These are phyloP conservation scores for Petrolisthes manimaculis DNA, from an alignment of 2,888 invertebrate genomes.

Conservation along the genomic window DNA sequence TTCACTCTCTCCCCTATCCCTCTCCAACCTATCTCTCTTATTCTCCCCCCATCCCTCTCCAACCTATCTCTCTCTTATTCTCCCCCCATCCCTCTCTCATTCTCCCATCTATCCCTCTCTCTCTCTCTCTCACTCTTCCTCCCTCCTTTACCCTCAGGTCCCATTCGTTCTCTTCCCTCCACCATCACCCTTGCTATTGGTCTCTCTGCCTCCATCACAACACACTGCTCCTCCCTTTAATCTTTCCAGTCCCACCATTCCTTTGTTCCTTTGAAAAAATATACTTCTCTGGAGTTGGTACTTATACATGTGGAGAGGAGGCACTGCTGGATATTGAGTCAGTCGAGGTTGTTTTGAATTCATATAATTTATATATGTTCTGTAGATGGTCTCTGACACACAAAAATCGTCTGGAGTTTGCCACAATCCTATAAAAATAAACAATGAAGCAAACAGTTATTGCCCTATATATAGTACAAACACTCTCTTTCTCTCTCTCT, in stretches of 20 bases:
- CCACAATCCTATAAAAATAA: no score
- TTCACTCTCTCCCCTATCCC: conserved; percentile 16
- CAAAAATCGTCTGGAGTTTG: no score
- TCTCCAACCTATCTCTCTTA: no score
- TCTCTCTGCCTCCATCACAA: background rate
- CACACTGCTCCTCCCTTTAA: background rate
- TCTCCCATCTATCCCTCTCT: background rate
- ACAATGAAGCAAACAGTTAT: no score
- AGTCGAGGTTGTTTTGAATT: no score
- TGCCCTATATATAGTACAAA: no score
- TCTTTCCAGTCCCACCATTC: background rate
- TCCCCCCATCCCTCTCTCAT: no score
- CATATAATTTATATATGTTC: no score
- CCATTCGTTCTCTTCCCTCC: background rate
- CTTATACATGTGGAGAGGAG: background rate
- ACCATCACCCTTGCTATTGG: background rate
- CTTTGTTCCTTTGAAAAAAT: background rate
- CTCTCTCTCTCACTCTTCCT: background rate
- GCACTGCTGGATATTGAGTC: no score
- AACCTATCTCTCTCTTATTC: no score
- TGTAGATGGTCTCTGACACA: no score
- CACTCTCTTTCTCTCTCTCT: conserved; percentile 32
- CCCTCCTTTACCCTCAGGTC: background rate
- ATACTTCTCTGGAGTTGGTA: background rate
- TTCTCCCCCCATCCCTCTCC: no score